Base-by-base conservation (phyloP, 2,888 invertebrate species). In the Ochropleura plecta region DNA sequence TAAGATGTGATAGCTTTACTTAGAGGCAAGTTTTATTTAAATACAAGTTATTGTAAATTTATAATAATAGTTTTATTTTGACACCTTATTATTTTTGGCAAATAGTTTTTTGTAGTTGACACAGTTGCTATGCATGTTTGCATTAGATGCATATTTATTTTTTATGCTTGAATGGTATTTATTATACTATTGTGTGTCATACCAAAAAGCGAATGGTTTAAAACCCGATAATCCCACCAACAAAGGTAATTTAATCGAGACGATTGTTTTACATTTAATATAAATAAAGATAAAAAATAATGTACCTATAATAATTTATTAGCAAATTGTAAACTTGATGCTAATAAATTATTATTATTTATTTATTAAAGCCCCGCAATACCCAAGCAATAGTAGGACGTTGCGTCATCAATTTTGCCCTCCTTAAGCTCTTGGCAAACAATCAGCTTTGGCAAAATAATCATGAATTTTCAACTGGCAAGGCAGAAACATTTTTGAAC, bases 1-100 rank as follows among this genome's bases (percentile, higher is more conserved):
- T 95, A 95, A 95, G 94, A 95, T 95, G 95, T 95, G 95, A 96
- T 95, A 96, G 95, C 96, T 96, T 96, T 96, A 96, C 93, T 92
- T 96, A 95, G 95, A 94, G 92, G 92, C 94, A 94, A 95, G 93
- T 92, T 94, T 94, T 94, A 93, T 95, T 95, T 95, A 93, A 95
- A 94, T 93, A 93, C 90, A 93, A 94, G 92, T 94, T 94, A 94
- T 94, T 94, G 92, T 95, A 93, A 93, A 90, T 93, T 93, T 92
- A 89, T 91, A 82, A 87, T 84, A 89, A 91, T 92, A 91, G 91
- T 91, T 96, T 96, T 94, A 95, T 95, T 95, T 94, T 89, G 81
- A 89, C 93, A 94, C 93, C 93, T 91, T 90, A 86, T 81, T 86
- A 84, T 90, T 92, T 92, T 85, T 74, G 65, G 88, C 87, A 88